These are phyloP conservation scores for Sebastes baramenuke DNA, from an alignment of 2,797 vertebrate genomes.

Conservation along the genomic window DNA sequence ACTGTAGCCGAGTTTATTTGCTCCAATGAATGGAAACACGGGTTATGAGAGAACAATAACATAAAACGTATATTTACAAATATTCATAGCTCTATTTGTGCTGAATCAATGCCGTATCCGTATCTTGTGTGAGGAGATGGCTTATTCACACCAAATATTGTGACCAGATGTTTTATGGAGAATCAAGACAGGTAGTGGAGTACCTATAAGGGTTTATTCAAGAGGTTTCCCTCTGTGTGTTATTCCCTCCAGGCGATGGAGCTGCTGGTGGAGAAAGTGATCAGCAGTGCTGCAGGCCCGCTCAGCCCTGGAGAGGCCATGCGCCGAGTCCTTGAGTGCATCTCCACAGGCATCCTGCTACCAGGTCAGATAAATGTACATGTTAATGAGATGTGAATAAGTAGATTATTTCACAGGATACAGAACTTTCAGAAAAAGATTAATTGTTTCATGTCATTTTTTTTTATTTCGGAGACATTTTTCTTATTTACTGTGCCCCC, in stretches of 20 bases:
- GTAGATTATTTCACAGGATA: background rate
- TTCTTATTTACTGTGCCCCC: background rate
- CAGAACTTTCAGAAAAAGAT: background rate
- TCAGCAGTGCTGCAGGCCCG: constrained; percentile 79
- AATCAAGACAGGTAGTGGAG: background rate
- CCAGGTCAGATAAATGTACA: constrained; percentile 68
- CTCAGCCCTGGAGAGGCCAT: constrained; percentile 83
- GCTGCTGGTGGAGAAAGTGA: constrained; percentile 84
- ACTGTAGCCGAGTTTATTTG: too few relatives aligned
- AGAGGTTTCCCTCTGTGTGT: background rate
- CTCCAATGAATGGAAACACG: too few relatives aligned
- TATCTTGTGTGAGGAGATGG: background rate
- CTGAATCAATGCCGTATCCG: background rate
- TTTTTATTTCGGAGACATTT: background rate
- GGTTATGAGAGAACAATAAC: background rate
- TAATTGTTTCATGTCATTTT: background rate
- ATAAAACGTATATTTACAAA: background rate
- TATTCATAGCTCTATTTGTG: background rate
- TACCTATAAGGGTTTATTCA: background rate
- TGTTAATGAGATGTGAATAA: background rate
- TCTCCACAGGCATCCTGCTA: constrained; percentile 80
- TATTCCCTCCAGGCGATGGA: constrained; percentile 79
- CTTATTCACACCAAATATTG: background rate
- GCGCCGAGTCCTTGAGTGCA: constrained; percentile 83
- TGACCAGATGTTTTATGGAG: background rate